Conservation (phyloP, 2,113 vertebrate genomes). For the Hyperoodon ampullatus region DNA sequence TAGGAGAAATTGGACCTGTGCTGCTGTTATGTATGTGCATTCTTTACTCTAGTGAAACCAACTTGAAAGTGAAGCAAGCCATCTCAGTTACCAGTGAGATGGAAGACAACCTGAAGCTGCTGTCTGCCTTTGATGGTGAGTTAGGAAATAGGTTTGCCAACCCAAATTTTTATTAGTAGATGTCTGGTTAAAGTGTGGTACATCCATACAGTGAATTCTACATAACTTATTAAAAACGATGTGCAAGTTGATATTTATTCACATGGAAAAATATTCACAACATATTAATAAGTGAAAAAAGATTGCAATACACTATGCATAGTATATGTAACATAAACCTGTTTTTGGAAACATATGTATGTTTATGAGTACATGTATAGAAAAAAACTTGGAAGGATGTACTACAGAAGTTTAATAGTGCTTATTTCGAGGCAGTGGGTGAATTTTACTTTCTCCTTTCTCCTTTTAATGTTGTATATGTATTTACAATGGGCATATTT, state of each 20-base stretch:
- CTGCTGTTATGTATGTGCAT: background rate
- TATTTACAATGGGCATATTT: conserved; percentile 20
- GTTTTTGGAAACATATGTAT: conserved; percentile 5
- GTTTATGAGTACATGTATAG: conserved; percentile 30
- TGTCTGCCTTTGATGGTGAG: conserved; percentile 92
- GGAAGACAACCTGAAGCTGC: conserved; percentile 86
- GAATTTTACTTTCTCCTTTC: conserved; percentile 38
- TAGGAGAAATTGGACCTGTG: background rate
- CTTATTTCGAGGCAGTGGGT: conserved; percentile 32
- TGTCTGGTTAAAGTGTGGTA: background rate
- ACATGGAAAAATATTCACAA: conserved; percentile 27
- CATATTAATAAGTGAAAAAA: background rate
- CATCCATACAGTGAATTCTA: background rate
- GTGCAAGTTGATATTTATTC: conserved; percentile 18
- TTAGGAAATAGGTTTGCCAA: conserved; percentile 5
- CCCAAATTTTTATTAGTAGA: background rate
- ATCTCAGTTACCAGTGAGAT: conserved; percentile 91
- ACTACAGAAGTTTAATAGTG: background rate
- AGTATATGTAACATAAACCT: background rate
- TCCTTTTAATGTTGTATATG: conserved; percentile 41
- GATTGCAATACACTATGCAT: background rate
- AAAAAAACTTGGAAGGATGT: background rate
- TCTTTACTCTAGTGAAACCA: conserved; percentile 92
- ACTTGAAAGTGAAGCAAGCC: conserved; percentile 97
- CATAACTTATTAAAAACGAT: conserved; percentile 19